phyloP scores from a whole-genome alignment of 1,140 invertebrate species.

The Trichonephila inaurata region DNA sequence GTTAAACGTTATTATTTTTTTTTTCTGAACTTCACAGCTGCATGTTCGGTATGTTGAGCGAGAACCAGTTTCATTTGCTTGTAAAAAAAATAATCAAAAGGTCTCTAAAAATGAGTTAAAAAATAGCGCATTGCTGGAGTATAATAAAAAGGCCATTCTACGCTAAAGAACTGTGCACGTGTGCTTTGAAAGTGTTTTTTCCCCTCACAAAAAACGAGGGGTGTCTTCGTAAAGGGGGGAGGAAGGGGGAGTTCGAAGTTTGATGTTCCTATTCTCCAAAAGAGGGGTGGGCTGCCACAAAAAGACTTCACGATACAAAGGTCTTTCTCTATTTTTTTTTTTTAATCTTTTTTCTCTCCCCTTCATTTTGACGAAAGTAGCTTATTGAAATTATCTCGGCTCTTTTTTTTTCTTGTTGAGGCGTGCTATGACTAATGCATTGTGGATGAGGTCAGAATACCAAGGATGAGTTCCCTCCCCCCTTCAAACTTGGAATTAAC shows the following conservation, averaged over 20 bases:
- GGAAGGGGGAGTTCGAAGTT: not conserved
- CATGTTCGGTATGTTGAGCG: not conserved
- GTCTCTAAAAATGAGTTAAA: not conserved
- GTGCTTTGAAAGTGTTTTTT: not conserved
- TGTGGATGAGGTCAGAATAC: conserved; percentile 1
- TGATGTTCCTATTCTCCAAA: not conserved
- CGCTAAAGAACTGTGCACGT: not conserved
- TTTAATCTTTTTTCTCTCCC: not conserved
- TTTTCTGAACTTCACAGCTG: not conserved
- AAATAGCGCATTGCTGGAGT: not conserved
- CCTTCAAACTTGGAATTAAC: not conserved
- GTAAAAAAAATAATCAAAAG: too few species aligned
- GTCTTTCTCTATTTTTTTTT: not conserved
- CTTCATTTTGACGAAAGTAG: not conserved
- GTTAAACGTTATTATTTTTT: not conserved
- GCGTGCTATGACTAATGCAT: not conserved
- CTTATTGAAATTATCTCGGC: conserved; percentile 6
- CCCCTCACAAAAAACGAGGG: not conserved
- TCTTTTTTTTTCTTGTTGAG: not conserved
- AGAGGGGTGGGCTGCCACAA: not conserved
- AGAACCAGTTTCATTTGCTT: conserved; percentile 43
- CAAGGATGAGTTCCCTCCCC: conserved; percentile 2
- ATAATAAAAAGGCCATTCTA: conserved; percentile 15
- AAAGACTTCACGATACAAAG: conserved; percentile 17
- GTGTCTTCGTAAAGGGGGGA: not conserved